A percentile compares a stretch with the other conserved stretches of the same genome.
Evolutionary conservation across 2,797 vertebrate genomes (phyloP).

Genomic region (Pseudocheirus occidentalis): DNA sequence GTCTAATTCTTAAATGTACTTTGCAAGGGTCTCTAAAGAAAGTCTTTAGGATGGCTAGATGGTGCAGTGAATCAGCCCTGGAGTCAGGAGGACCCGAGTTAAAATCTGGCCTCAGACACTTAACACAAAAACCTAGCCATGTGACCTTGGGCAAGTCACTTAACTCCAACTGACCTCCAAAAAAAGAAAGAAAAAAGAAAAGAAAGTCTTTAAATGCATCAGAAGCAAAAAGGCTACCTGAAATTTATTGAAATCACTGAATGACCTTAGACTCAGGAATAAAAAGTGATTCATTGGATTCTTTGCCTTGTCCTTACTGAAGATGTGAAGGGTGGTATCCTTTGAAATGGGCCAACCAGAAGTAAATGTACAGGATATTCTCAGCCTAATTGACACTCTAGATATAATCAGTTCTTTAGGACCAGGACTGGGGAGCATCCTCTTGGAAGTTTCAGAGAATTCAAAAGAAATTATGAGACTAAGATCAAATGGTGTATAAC

Average conservation of each 20-base stretch:
- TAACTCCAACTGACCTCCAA: too few species aligned
- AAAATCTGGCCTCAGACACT: too few species aligned
- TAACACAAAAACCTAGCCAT: too few species aligned
- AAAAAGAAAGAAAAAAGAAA: too few species aligned
- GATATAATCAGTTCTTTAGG: neutral
- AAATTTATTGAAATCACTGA: neutral
- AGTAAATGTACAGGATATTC: neutral
- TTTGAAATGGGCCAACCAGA: slow-evolving; percentile 3
- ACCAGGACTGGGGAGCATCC: neutral
- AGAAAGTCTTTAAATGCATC: neutral
- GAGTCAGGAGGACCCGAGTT: too few species aligned
- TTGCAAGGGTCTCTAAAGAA: neutral
- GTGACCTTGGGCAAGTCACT: too few species aligned
- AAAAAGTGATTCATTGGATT: neutral
- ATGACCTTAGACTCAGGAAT: neutral
- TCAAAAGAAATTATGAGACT: neutral
- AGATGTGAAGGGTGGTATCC: neutral
- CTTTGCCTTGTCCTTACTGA: slow-evolving; percentile 33
- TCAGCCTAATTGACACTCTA: neutral
- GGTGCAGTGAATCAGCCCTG: too few species aligned
- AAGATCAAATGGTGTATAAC: neutral
- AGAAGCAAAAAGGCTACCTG: neutral
- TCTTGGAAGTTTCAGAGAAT: neutral
- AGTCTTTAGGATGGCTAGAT: neutral
- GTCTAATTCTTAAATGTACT: neutral